A percentile compares a stretch with the other conserved stretches of the same genome.
These are phyloP conservation scores for Trogon surrucura DNA, from an alignment of 2,113 vertebrate genomes.

Conservation along the genomic window DNA sequence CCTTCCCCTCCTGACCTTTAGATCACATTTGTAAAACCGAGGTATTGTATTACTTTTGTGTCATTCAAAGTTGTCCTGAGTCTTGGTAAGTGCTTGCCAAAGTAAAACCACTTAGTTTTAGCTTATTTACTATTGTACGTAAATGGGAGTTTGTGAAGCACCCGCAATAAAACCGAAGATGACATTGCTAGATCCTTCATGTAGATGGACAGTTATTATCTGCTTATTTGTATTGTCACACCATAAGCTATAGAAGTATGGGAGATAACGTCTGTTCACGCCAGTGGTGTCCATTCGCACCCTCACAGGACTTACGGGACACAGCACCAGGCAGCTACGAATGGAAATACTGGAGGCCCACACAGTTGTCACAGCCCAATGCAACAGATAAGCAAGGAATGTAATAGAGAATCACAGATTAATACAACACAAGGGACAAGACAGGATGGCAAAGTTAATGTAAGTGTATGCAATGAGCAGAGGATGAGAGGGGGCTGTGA, in stretches of 20 bases:
- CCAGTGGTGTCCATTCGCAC: neutral
- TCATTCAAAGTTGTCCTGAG: neutral
- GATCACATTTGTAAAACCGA: neutral
- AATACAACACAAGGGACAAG: neutral
- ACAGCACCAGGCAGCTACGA: neutral
- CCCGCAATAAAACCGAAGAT: neutral
- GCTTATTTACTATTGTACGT: neutral
- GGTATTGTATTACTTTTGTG: neutral
- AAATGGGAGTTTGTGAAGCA: neutral
- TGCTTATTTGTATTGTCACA: neutral
- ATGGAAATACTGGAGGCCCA: neutral
- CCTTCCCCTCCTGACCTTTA: neutral
- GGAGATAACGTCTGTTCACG: neutral
- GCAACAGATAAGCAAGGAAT: neutral
- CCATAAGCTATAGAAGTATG: neutral
- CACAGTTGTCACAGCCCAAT: neutral
- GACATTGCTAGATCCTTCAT: neutral
- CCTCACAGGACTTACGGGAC: rapidly evolving
- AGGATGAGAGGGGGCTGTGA: neutral
- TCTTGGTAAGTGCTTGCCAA: neutral
- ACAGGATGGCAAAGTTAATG: neutral
- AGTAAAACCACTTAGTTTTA: neutral
- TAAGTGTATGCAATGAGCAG: neutral
- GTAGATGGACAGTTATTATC: neutral
- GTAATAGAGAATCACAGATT: neutral